Percentiles rank a stretch among this genome's conserved stretches.
These are phyloP conservation scores for Holocentrus rufus DNA, from an alignment of 2,797 vertebrate species.

Conservation along the genomic window DNA sequence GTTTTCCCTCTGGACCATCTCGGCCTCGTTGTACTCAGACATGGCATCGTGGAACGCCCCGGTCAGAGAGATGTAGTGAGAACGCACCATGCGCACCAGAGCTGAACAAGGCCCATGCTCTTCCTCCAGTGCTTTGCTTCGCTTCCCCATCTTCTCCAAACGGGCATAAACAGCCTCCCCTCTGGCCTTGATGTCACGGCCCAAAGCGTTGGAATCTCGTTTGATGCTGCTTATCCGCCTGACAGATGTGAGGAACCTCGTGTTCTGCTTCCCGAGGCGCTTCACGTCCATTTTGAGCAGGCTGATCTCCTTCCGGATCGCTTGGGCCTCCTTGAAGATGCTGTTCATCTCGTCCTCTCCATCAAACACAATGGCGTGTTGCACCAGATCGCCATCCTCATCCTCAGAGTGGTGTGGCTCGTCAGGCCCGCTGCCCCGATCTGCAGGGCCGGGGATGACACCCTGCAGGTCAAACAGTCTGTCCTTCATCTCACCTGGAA, in stretches of 20 bases:
- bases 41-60: slow-evolving; percentile 87
- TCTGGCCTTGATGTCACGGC: slow-evolving; percentile 90
- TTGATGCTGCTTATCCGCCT: slow-evolving; percentile 98
- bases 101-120: slow-evolving; percentile 82
- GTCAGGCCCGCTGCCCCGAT: not conserved
- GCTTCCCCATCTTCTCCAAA: slow-evolving; percentile 83
- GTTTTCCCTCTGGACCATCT: slow-evolving; percentile 93
- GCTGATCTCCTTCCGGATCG: slow-evolving; percentile 87
- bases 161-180: slow-evolving; percentile 88
- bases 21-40: slow-evolving; percentile 90
- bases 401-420: slow-evolving; percentile 41
- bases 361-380: slow-evolving; percentile 83
- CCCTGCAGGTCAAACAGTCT: slow-evolving; percentile 86
- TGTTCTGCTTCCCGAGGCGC: slow-evolving; percentile 91
- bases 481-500: slow-evolving; percentile 91
- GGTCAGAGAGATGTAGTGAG: slow-evolving; percentile 86
- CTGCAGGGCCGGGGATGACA: slow-evolving; percentile 54
- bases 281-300: slow-evolving; percentile 87
- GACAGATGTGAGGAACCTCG: slow-evolving; percentile 94
- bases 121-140: slow-evolving; percentile 82
- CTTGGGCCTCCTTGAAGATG: slow-evolving; percentile 87
- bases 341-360: slow-evolving; percentile 86
- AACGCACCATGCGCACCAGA: slow-evolving; percentile 85
- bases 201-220: slow-evolving; percentile 91
- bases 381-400: slow-evolving; percentile 59